Evolutionary conservation across 2,888 invertebrate genomes (phyloP).

Genomic region (Erebia aethiops): DNA sequence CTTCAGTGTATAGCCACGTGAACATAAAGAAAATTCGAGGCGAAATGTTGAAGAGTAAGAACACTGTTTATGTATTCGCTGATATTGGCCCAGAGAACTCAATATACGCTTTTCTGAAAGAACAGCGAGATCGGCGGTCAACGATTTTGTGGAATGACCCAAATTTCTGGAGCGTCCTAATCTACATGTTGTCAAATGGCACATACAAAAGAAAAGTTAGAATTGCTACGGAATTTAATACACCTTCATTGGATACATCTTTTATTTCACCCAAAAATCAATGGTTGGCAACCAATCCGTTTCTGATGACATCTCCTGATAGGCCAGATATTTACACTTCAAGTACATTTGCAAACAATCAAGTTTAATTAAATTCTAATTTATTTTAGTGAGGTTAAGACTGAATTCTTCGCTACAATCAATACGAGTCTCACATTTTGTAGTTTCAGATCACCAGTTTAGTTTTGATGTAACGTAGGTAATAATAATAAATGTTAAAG

Average conservation of each 20-base stretch:
- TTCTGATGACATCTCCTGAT: conserved; percentile 53
- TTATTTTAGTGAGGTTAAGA: conserved; percentile 78
- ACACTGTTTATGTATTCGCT: conserved; percentile 68
- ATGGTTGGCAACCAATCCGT: conserved; percentile 49
- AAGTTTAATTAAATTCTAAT: conserved; percentile 63
- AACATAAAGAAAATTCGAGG: conserved; percentile 73
- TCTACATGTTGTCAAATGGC: conserved; percentile 49
- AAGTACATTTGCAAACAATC: conserved; percentile 61
- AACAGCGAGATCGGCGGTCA: conserved; percentile 63
- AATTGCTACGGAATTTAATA: conserved; percentile 27
- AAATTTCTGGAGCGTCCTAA: conserved; percentile 67
- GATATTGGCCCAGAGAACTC: conserved; percentile 74
- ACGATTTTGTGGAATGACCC: conserved; percentile 68
- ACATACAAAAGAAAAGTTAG: conserved; percentile 40
- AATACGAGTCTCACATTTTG: conserved; percentile 21
- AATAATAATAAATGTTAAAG: conserved; percentile 26
- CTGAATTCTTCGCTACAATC: conserved; percentile 67
- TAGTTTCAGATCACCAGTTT: conserved; percentile 25
- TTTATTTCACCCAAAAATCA: conserved; percentile 42
- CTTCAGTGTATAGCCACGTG: conserved; percentile 66
- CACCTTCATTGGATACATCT: conserved; percentile 32
- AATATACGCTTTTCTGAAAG: conserved; percentile 71
- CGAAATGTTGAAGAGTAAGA: conserved; percentile 66
- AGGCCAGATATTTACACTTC: conserved; percentile 54
- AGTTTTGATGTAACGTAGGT: conserved; percentile 26